Percentiles rank a stretch among this genome's conserved stretches.
phyloP scores from a whole-genome alignment of 1,140 invertebrate species.

The Semibalanus balanoides region DNA sequence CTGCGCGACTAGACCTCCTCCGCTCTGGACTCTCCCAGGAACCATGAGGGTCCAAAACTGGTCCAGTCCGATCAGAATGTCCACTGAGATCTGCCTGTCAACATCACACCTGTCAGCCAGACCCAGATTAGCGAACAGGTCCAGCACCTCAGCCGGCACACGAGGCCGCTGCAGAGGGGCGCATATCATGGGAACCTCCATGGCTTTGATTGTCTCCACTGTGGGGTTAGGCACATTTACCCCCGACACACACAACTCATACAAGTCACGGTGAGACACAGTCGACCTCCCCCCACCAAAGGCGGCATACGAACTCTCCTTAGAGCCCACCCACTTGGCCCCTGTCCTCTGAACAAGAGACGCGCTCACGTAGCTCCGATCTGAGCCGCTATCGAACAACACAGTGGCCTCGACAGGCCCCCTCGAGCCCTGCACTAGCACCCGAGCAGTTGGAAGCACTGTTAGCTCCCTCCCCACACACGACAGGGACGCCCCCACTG shows the following conservation, averaged over 20 bases:
- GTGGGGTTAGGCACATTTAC: neutral
- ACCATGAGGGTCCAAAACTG: constrained; percentile 10
- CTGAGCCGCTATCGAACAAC: neutral
- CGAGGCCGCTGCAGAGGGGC: neutral
- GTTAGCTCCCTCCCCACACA: neutral
- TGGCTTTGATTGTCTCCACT: too few relatives aligned
- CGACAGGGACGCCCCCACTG: neutral
- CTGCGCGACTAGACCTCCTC: constrained; percentile 9
- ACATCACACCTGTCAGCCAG: constrained; percentile 13
- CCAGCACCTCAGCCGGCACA: neutral
- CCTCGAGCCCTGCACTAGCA: neutral
- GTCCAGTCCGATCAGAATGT: constrained; percentile 8
- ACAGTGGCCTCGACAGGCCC: neutral
- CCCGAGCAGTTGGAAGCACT: neutral
- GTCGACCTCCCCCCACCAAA: neutral
- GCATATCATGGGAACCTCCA: too few relatives aligned
- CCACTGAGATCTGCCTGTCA: neutral
- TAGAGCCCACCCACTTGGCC: neutral
- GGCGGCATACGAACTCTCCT: neutral
- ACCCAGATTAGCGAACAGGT: neutral
- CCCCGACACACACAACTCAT: too few relatives aligned
- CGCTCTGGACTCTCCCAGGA: neutral
- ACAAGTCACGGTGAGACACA: neutral
- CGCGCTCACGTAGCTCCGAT: neutral
- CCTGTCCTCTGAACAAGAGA: too few relatives aligned